Evolutionary conservation across 2,797 vertebrate genomes (phyloP), one percentile per base, ranked within the genome.

Genomic region (Neoniphon sammara): DNA sequence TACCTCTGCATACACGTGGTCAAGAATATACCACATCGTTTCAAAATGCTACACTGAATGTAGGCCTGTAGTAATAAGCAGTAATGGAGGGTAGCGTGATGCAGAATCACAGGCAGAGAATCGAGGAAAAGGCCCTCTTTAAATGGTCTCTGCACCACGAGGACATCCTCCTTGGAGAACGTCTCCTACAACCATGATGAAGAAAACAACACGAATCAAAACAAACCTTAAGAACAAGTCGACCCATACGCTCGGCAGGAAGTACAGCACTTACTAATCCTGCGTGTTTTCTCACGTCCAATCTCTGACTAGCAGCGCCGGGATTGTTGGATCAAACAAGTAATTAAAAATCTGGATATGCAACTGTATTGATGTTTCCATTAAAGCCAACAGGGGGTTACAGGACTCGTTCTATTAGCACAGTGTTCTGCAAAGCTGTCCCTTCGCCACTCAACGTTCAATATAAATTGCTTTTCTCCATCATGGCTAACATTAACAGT

Each of bases 11-110:
- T 31, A 50, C 65, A 73, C 70, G 81, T 15, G 4, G 30, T 3
- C 69, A 65, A 56, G 78, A 82, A 76, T 30, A 66, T 65, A 78
- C 68, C 53, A 82, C 39, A 58, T 57, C 63, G 76, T 39, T 75
- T 66, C 56, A 70, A 27, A 69, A 81, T 78, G 46, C 6, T 11
- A 12, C 15, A 23, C 21, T 42, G 34, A n/a, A n/a, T 52, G n/a
- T 46, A 42, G 72, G 49, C 70, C 25, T 44, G 55, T 54, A 47
- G 50, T 64, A 30, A 10, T 36, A 52, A 42, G 17, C 3, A 6
- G 14, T 65, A 53, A 74, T 80, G 47, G 23, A 65, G 71, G n/a
- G 11, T 36, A 66, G 44, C 11, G 60, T 66, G 56, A 70, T 39
- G 49, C 25, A 49, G 49, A 56, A 61, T 64, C 39, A 15, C n/a